Evolutionary conservation across 1,140 invertebrate genomes (phyloP).

Genomic region (Alviniconcha marisindica): DNA sequence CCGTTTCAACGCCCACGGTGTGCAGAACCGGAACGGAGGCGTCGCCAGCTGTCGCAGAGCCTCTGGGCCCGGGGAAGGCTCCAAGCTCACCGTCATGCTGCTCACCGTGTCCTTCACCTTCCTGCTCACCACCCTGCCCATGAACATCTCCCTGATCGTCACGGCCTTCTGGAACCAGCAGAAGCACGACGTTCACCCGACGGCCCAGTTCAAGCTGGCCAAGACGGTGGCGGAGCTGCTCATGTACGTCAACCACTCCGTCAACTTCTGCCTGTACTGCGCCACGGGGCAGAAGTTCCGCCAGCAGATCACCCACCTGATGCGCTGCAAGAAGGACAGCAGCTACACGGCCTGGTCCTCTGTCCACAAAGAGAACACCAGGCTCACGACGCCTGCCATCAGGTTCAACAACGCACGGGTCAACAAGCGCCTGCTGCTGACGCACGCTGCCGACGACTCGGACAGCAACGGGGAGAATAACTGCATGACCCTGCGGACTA

Average conservation of each 20-base stretch:
- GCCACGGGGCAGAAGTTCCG: conserved; percentile 74
- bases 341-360: not conserved
- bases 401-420: not conserved
- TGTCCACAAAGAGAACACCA: not conserved
- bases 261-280: conserved; percentile 76
- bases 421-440: too few species aligned
- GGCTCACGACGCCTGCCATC: not conserved
- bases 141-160: conserved; percentile 70
- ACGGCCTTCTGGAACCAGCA: conserved; percentile 58
- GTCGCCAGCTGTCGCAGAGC: conserved; percentile 38
- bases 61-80: conserved; percentile 55
- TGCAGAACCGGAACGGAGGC: conserved; percentile 1
- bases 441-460: too few species aligned
- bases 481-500: too few species aligned
- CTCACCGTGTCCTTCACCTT: conserved; percentile 73
- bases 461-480: too few species aligned
- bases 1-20: not conserved
- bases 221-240: conserved; percentile 69
- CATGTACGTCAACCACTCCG: conserved; percentile 76
- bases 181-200: conserved; percentile 40
- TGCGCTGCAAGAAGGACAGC: conserved; percentile 11
- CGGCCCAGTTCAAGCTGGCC: conserved; percentile 61
- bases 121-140: conserved; percentile 72
- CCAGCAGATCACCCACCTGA: conserved; percentile 21
- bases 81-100: conserved; percentile 72